Base-by-base conservation (phyloP, 2,888 invertebrate genomes). In the Aquatica leii region DNA sequence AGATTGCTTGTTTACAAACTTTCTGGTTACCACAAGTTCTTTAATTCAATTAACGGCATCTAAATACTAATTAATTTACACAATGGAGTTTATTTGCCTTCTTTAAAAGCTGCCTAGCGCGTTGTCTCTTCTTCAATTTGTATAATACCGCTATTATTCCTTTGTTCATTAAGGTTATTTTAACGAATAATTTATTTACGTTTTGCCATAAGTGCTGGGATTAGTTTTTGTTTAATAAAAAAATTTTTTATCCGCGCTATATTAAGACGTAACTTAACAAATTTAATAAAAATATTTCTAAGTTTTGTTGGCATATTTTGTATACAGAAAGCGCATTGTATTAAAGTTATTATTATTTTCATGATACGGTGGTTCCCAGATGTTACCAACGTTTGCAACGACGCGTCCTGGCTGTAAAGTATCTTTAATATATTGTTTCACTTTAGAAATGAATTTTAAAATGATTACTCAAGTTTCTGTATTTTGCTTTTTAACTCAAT, bases 41-140 rank as follows among this genome's bases (percentile, higher is more conserved):
- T 66, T 70, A 68, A 70, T 71, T 70, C 64, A 71, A 70, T 71
- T 70, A 71, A 63, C 65, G 50, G 54, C 56, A 63, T 55, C 66
- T 67, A 69, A 70, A 65, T 69, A 65, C 66, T 68, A 71, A 70
- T 71, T 71, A 70, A 65, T 66, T 71, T 69, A 46, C 60, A 68
- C 61, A 62, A 68, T 59, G 62, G 55, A 35, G 58, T 65, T 61
- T 61, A 58, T 65, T 57, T 65, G 58, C 43, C 41, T 65, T 58
- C 58, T 61, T 65, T 65, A 62, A 61, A 51, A 34, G 55, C 35
- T 18, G 21, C 50, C 31, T 37, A 31, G 40, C 20, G 50, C 34
- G 41, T 43, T 53, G 41, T 58, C 57, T 54, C 65, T 51, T 55
- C 68, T 68, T 64, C 59, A 70, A 67, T 68, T 68, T 70, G 59